phyloP scores from a whole-genome alignment of 2,888 invertebrate genomes.

The Auanema freiburgensis region DNA sequence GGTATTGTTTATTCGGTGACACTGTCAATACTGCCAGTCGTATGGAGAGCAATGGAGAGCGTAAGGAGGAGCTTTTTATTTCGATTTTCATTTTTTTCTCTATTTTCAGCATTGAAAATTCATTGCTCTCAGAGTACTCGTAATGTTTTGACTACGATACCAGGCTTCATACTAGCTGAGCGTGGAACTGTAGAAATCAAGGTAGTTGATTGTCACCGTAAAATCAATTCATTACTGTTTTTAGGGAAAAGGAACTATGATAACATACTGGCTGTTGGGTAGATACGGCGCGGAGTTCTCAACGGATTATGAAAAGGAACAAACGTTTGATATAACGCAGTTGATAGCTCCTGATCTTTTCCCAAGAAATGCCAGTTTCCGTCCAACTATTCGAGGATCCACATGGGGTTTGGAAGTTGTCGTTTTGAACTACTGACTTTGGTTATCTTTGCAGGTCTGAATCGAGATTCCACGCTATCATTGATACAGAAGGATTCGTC shows the following conservation, averaged over 20 bases:
- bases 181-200: slow-evolving; percentile 59
- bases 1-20: slow-evolving; percentile 66
- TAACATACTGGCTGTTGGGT: slow-evolving; percentile 61
- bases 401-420: slow-evolving; percentile 27
- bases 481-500: slow-evolving; percentile 21
- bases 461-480: slow-evolving; percentile 34
- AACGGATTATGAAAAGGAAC: slow-evolving; percentile 15
- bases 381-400: slow-evolving; percentile 21
- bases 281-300: slow-evolving; percentile 50
- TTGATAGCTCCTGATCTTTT: slow-evolving; percentile 49
- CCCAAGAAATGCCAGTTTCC: slow-evolving; percentile 34
- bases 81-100: not conserved
- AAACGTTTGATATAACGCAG: slow-evolving; percentile 23
- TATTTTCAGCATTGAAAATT: slow-evolving; percentile 51
- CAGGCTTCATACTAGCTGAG: slow-evolving; percentile 57
- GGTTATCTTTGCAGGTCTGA: no score
- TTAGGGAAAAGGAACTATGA: slow-evolving; percentile 63
- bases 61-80: slow-evolving; percentile 71
- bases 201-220: slow-evolving; percentile 21
- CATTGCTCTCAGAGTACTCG: slow-evolving; percentile 58
- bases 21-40: slow-evolving; percentile 67
- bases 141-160: slow-evolving; percentile 37
- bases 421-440: no score
- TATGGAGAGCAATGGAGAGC: slow-evolving; percentile 79
- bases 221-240: not conserved